Conservation (phyloP, 2,888 invertebrate genomes). For the Ochropacha duplaris region DNA sequence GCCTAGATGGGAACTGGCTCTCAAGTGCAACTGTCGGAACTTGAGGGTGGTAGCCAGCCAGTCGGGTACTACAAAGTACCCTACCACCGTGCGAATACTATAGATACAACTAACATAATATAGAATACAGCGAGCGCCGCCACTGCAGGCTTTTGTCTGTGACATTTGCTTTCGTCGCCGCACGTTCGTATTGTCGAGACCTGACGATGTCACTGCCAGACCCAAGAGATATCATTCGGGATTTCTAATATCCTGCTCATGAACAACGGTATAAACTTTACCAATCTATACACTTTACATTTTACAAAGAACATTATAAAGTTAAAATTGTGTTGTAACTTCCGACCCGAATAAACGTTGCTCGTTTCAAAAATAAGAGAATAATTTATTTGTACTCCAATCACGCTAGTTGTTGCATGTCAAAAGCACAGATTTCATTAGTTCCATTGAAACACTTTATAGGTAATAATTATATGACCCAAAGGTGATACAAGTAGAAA, state of each 20-base stretch:
- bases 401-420: conserved; percentile 1
- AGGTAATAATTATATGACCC: too few relatives aligned
- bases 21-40: too few relatives aligned
- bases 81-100: too few relatives aligned
- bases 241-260: conserved; percentile 52
- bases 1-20: too few relatives aligned
- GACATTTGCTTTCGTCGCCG: conserved; percentile 4
- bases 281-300: conserved; percentile 9
- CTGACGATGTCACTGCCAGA: conserved; percentile 14
- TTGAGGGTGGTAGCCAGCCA: too few relatives aligned
- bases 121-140: conserved; percentile 22
- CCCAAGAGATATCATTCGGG: conserved; percentile 31
- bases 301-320: background rate
- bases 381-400: background rate
- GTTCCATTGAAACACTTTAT: too few relatives aligned
- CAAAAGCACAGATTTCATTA: too few relatives aligned
- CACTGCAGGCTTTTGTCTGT: conserved; percentile 25
- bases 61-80: too few relatives aligned
- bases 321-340: background rate
- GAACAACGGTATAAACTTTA: conserved; percentile 32
- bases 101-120: conserved; percentile 14
- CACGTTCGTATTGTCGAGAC: background rate
- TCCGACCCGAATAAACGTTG: background rate
- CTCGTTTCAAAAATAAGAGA: background rate
- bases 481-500: too few relatives aligned